These are phyloP conservation scores for Tinamus guttatus DNA, from an alignment of 2,113 vertebrate species.

Conservation along the genomic window DNA sequence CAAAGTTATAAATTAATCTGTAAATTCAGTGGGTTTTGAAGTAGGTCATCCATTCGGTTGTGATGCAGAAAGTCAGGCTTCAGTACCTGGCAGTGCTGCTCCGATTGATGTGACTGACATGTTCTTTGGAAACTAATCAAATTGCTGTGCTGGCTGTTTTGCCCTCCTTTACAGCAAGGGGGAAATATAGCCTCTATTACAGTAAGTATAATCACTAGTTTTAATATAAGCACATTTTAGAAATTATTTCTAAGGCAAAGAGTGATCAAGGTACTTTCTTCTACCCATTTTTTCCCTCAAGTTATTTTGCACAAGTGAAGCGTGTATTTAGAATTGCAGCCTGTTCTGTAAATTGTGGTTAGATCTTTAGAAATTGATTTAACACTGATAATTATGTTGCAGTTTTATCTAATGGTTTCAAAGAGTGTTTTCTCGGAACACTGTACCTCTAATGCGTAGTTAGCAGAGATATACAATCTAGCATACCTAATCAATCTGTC, in stretches of 20 bases:
- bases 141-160: background rate
- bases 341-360: background rate
- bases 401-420: background rate
- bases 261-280: background rate
- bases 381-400: background rate
- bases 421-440: background rate
- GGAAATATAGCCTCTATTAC: background rate
- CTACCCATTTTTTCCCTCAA: background rate
- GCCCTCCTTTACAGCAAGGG: background rate
- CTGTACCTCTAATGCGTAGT: background rate
- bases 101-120: background rate
- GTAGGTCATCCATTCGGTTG: background rate
- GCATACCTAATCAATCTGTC: background rate
- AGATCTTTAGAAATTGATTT: background rate
- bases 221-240: background rate
- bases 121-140: background rate
- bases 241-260: background rate
- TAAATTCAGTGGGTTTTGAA: background rate
- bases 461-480: background rate
- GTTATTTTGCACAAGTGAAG: background rate
- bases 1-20: background rate
- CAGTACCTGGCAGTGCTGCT: background rate
- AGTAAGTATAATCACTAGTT: background rate
- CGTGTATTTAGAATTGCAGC: background rate
- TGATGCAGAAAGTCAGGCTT: background rate